These are phyloP conservation scores for Zeuzera pyrina DNA, from an alignment of 2,888 invertebrate species.

Conservation along the genomic window DNA sequence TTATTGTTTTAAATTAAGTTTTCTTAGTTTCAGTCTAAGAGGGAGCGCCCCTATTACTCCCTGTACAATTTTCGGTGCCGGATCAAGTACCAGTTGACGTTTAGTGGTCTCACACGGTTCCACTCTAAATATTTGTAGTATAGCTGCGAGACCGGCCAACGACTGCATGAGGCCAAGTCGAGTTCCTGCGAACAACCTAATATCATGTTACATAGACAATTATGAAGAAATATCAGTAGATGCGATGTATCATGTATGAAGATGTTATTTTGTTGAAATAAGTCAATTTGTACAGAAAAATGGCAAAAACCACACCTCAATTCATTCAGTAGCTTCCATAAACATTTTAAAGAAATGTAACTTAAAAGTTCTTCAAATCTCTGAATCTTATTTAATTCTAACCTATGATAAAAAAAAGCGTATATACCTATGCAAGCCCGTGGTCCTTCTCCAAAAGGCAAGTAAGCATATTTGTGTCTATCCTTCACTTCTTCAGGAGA, in stretches of 20 bases:
- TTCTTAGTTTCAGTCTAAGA: not conserved
- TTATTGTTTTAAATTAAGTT: too few relatives aligned
- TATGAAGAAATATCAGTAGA: too few relatives aligned
- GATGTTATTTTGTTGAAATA: too few relatives aligned
- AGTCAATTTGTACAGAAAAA: too few relatives aligned
- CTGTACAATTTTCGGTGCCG: constrained; percentile 11
- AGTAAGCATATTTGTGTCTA: constrained; percentile 7
- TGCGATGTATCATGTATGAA: too few relatives aligned
- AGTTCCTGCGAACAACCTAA: too few relatives aligned
- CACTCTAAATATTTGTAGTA: constrained; percentile 37
- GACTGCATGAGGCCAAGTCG: constrained; percentile 48
- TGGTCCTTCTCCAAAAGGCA: constrained; percentile 12
- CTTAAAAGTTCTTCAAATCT: too few relatives aligned
- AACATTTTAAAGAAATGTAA: too few relatives aligned
- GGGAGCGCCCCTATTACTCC: constrained; percentile 8
- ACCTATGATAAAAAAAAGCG: not conserved
- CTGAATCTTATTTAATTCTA: too few relatives aligned
- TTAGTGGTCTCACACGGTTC: constrained; percentile 14
- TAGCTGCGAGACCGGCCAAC: constrained; percentile 37
- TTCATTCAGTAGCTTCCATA: too few relatives aligned
- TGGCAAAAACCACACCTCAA: too few relatives aligned
- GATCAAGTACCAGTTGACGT: constrained; percentile 9
- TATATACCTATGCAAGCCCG: constrained; percentile 8
- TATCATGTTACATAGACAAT: not conserved
- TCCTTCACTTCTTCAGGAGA: not conserved